phyloP scores from a whole-genome alignment of 2,113 vertebrate genomes.

The Gymnogyps californianus region DNA sequence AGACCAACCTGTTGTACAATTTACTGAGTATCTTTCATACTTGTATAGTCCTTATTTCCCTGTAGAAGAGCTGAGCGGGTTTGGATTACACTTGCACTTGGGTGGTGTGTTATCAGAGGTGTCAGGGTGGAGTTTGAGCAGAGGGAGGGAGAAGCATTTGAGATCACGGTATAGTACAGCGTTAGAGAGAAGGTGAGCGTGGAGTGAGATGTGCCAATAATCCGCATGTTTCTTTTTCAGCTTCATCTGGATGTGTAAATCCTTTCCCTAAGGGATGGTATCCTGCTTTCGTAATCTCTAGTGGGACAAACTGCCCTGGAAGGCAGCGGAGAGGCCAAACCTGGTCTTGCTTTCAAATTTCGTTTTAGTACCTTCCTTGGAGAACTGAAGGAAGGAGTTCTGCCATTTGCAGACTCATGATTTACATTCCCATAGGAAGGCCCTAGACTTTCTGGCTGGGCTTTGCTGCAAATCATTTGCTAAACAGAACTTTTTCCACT shows the following conservation, averaged over 20 bases:
- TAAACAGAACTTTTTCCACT: neutral
- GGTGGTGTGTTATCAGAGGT: neutral
- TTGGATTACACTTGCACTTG: neutral
- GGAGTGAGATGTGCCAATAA: neutral
- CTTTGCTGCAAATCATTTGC: neutral
- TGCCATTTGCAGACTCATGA: neutral
- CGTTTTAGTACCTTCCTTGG: neutral
- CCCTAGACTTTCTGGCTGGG: neutral
- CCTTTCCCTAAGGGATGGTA: neutral
- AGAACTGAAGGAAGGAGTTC: neutral
- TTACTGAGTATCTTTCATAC: neutral
- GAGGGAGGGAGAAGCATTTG: neutral
- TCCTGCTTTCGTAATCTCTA: neutral
- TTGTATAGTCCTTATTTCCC: neutral
- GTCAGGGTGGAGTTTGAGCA: neutral
- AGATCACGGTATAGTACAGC: fast-evolving
- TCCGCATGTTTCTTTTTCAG: fast-evolving
- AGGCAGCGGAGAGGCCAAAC: neutral
- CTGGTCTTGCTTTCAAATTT: neutral
- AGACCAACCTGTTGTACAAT: neutral
- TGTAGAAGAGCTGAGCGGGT: neutral
- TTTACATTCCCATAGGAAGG: neutral
- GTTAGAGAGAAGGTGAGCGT: fast-evolving
- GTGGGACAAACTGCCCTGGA: neutral
- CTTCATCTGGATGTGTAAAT: neutral